Evolutionary conservation across 2,797 vertebrate genomes (phyloP).

Genomic region (Sebastes minor): DNA sequence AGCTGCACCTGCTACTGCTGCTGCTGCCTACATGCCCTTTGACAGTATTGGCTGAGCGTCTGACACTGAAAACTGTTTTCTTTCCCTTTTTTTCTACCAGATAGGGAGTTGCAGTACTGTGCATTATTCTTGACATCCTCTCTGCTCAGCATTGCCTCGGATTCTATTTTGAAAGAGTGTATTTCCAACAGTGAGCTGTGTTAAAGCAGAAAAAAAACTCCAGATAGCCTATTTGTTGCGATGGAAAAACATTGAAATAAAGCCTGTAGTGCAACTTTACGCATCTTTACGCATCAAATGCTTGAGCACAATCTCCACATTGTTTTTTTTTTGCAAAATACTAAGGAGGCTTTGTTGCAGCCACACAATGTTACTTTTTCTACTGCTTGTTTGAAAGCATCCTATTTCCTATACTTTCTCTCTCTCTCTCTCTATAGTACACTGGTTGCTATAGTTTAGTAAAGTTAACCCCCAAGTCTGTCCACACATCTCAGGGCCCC

Average conservation of each 20-base stretch:
- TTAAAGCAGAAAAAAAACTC: constrained; percentile 9
- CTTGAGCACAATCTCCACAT: neutral
- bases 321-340: neutral
- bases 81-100: neutral
- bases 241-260: neutral
- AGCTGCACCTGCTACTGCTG: constrained; percentile 68
- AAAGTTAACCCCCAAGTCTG: constrained; percentile 64
- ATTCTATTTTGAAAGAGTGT: neutral
- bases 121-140: constrained; percentile 53
- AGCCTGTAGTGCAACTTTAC: constrained; percentile 24
- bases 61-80: constrained; percentile 34
- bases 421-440: neutral
- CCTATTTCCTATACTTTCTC: neutral
- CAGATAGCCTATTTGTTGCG: neutral
- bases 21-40: constrained; percentile 47
- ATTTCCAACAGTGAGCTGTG: constrained; percentile 28
- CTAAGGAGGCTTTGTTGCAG: neutral
- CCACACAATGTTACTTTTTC: constrained; percentile 27
- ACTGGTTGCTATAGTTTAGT: constrained; percentile 43
- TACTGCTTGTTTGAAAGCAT: neutral
- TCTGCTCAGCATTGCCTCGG: constrained; percentile 41
- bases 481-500: constrained; percentile 43
- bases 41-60: constrained; percentile 45
- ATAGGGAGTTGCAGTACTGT: constrained; percentile 40
- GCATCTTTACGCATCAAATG: neutral